A percentile compares a stretch with the other conserved stretches of the same genome.
Conservation (phyloP, 2,113 vertebrate species). For the Sphyrna mokarran region DNA sequence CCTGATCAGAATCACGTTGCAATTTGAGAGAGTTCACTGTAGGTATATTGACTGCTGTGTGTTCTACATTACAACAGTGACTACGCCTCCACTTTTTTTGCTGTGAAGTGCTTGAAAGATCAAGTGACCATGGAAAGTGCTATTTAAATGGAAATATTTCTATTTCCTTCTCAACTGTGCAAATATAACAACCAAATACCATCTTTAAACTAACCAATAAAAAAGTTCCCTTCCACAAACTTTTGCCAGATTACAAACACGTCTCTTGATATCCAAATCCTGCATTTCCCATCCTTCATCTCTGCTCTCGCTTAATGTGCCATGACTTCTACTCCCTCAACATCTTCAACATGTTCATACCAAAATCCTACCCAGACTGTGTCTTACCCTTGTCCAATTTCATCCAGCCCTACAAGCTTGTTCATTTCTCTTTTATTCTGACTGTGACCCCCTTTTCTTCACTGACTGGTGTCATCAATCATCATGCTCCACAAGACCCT, state of each 20-base stretch:
- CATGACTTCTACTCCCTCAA: too few relatives aligned
- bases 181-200: too few relatives aligned
- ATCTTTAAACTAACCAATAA: too few relatives aligned
- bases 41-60: background rate
- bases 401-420: background rate
- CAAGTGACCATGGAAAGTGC: too few relatives aligned
- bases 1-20: background rate
- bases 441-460: background rate
- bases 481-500: background rate
- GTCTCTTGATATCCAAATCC: too few relatives aligned
- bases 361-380: background rate
- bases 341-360: too few relatives aligned
- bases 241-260: too few relatives aligned
- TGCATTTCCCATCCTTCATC: too few relatives aligned
- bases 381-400: background rate
- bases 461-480: background rate
- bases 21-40: background rate
- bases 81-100: background rate
- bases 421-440: background rate
- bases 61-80: background rate
- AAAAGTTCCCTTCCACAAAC: too few relatives aligned
- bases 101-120: background rate
- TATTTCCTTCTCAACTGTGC: too few relatives aligned
- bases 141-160: too few relatives aligned
- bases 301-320: too few relatives aligned